Evolutionary conservation across 2,888 invertebrate species (phyloP).

Genomic region (Abrostola tripartita): DNA sequence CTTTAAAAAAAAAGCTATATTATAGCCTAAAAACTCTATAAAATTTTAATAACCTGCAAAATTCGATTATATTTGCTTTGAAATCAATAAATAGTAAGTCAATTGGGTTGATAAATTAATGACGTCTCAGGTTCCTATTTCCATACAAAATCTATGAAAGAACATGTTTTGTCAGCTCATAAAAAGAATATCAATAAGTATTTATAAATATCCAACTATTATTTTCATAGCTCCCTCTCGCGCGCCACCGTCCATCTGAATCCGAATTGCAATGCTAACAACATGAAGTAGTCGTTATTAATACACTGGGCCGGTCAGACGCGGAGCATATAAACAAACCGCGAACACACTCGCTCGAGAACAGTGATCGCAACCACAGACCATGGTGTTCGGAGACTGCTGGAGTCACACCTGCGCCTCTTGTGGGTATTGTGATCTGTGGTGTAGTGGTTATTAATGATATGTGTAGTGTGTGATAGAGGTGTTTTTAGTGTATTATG

Average conservation of each 20-base stretch:
- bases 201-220: not conserved
- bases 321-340: slow-evolving; percentile 36
- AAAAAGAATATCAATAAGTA: too few relatives aligned
- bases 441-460: slow-evolving; percentile 15
- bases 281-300: slow-evolving; percentile 78
- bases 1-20: too few relatives aligned
- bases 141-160: too few relatives aligned
- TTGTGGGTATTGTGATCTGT: slow-evolving; percentile 63
- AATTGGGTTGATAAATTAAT: too few relatives aligned
- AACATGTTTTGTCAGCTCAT: too few relatives aligned
- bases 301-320: slow-evolving; percentile 71
- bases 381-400: slow-evolving; percentile 83
- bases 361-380: slow-evolving; percentile 5
- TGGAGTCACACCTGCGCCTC: slow-evolving; percentile 72
- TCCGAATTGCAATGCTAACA: slow-evolving; percentile 37
- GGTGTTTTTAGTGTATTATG: not conserved
- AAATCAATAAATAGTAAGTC: too few relatives aligned
- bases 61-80: too few relatives aligned
- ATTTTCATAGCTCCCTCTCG: slow-evolving; percentile 23
- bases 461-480: not conserved
- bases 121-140: too few relatives aligned
- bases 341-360: not conserved
- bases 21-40: too few relatives aligned
- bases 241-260: slow-evolving; percentile 31
- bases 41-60: too few relatives aligned